A percentile compares a stretch with the other conserved stretches of the same genome.
Conservation (phyloP, 2,113 vertebrate species). For the Clarias batrachus region DNA sequence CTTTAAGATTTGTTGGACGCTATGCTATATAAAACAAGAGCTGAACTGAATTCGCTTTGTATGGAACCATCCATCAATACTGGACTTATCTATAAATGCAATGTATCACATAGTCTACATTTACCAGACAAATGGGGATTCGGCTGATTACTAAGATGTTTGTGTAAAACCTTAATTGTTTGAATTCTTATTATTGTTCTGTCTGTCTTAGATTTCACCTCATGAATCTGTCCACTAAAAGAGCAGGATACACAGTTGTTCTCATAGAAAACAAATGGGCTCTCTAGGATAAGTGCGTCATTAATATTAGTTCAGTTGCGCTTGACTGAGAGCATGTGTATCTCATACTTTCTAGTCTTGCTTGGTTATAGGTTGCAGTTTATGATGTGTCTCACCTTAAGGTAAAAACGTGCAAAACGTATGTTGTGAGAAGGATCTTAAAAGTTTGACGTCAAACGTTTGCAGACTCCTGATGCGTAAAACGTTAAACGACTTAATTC, state of each 20-base stretch:
- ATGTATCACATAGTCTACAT: background rate
- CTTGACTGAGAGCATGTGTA: constrained; percentile 38
- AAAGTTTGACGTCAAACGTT: constrained; percentile 81
- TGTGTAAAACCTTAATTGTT: background rate
- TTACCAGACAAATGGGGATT: background rate
- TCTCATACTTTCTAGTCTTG: constrained; percentile 39
- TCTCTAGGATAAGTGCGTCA: constrained; percentile 19
- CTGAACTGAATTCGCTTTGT: constrained; percentile 63
- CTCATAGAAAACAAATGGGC: constrained; percentile 28
- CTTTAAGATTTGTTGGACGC: constrained; percentile 64
- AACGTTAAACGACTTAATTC: background rate
- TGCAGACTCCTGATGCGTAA: constrained; percentile 52
- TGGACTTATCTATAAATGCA: constrained; percentile 30
- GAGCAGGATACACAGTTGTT: background rate
- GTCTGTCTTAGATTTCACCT: constrained; percentile 7
- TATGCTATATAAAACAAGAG: constrained; percentile 65
- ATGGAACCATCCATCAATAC: constrained; percentile 65
- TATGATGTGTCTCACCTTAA: constrained; percentile 15
- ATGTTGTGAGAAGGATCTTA: constrained; percentile 59
- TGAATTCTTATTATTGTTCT: background rate
- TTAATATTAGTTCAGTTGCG: constrained; percentile 43
- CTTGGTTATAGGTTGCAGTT: constrained; percentile 26
- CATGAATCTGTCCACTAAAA: constrained; percentile 11
- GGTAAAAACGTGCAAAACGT: background rate
- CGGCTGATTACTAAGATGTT: background rate